Conservation (phyloP, 2,888 invertebrate species). For the Adineta ricciae region DNA sequence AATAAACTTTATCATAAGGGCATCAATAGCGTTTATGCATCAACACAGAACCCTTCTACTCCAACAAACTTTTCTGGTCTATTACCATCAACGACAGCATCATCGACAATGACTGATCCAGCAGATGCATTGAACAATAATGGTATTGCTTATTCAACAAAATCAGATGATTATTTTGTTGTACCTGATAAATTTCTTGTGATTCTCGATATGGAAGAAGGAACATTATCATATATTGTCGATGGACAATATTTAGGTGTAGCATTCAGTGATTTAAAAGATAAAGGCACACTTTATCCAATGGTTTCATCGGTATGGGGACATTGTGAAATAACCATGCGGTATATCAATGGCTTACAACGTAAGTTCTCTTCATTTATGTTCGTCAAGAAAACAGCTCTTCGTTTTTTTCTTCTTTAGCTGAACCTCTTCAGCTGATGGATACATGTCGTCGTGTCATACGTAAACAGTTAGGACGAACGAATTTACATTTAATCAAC, state of each 20-base stretch:
- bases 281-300: conserved; percentile 81
- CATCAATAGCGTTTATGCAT: neutral
- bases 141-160: conserved; percentile 75
- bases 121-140: conserved; percentile 43
- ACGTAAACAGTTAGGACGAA: conserved; percentile 80
- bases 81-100: neutral
- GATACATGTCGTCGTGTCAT: conserved; percentile 92
- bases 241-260: conserved; percentile 80
- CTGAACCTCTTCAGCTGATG: conserved; percentile 92
- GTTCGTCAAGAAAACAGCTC: too few species aligned
- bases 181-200: conserved; percentile 58
- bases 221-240: conserved; percentile 92
- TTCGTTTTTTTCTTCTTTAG: conserved; percentile 55
- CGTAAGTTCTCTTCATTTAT: conserved; percentile 45
- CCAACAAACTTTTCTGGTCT: neutral
- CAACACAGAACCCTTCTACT: neutral
- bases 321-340: conserved; percentile 98
- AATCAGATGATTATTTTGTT: conserved; percentile 82
- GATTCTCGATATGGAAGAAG: conserved; percentile 98
- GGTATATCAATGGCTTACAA: conserved; percentile 92
- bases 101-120: neutral
- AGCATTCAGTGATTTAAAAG: conserved; percentile 80
- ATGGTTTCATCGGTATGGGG: conserved; percentile 99
- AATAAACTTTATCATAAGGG: conserved; percentile 82
- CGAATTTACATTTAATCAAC: conserved; percentile 37